phyloP scores from a whole-genome alignment of 2,797 vertebrate genomes.

The Parambassis ranga region DNA sequence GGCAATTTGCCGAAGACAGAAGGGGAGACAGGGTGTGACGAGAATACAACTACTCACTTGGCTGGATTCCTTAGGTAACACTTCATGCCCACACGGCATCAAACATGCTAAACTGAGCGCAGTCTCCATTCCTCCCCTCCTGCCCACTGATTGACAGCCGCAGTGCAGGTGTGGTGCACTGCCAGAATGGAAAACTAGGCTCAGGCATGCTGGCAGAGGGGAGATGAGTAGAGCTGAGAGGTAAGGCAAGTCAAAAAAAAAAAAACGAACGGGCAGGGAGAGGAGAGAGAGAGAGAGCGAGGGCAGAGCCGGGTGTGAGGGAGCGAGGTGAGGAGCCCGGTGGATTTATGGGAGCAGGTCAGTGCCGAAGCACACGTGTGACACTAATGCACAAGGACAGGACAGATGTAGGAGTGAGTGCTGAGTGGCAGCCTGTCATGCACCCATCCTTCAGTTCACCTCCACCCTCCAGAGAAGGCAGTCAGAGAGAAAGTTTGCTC shows the following conservation, averaged over 20 bases:
- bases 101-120: conserved; percentile 65
- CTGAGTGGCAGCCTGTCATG: conserved; percentile 67
- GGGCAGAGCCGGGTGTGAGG: conserved; percentile 5
- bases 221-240: conserved; percentile 23
- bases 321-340: conserved; percentile 4
- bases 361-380: conserved; percentile 56
- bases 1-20: conserved; percentile 62
- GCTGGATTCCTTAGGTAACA: conserved; percentile 55
- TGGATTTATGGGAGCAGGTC: conserved; percentile 74
- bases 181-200: conserved; percentile 61
- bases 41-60: conserved; percentile 47
- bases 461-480: conserved; percentile 31
- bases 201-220: conserved; percentile 20
- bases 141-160: conserved; percentile 72
- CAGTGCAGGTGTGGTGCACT: conserved; percentile 65
- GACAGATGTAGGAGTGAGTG: conserved; percentile 67
- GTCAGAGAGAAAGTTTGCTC: conserved; percentile 17
- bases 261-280: too few species aligned
- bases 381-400: conserved; percentile 74
- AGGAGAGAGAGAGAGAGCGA: neutral
- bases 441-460: conserved; percentile 52
- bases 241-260: conserved; percentile 25
- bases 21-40: conserved; percentile 41
- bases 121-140: conserved; percentile 35
- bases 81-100: conserved; percentile 44